These are phyloP conservation scores for Connochaetes taurinus DNA, from an alignment of 2,113 vertebrate species.

Conservation along the genomic window DNA sequence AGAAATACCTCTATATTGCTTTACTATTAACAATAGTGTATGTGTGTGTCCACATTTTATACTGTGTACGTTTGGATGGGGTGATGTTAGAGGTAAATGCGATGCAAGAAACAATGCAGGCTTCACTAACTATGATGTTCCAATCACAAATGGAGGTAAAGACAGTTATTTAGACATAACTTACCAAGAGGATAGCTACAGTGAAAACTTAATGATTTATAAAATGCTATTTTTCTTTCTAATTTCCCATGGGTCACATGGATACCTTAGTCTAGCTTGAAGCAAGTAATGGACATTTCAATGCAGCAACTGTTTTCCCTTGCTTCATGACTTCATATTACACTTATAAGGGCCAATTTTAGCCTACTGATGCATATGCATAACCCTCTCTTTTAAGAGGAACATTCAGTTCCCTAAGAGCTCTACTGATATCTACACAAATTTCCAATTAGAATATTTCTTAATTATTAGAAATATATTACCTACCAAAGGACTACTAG, in stretches of 20 bases:
- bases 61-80: background rate
- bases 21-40: background rate
- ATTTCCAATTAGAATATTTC: slow-evolving; percentile 77
- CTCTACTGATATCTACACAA: slow-evolving; percentile 46
- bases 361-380: slow-evolving; percentile 52
- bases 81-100: background rate
- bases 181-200: slow-evolving; percentile 52
- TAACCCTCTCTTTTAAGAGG: slow-evolving; percentile 56
- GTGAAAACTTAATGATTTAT: slow-evolving; percentile 57
- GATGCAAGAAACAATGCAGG: background rate
- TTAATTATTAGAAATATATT: slow-evolving; percentile 71
- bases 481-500: slow-evolving; percentile 35
- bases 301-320: slow-evolving; percentile 46
- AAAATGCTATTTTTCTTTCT: slow-evolving; percentile 74
- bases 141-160: slow-evolving; percentile 61
- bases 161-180: slow-evolving; percentile 14
- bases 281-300: slow-evolving; percentile 46
- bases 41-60: background rate
- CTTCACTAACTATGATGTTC: background rate
- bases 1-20: background rate
- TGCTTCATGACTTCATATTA: slow-evolving; percentile 57
- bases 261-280: slow-evolving; percentile 64
- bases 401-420: slow-evolving; percentile 4
- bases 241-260: slow-evolving; percentile 52
- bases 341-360: slow-evolving; percentile 68